These are phyloP conservation scores for Caretta caretta DNA, from an alignment of 2,113 vertebrate genomes.

Conservation along the genomic window DNA sequence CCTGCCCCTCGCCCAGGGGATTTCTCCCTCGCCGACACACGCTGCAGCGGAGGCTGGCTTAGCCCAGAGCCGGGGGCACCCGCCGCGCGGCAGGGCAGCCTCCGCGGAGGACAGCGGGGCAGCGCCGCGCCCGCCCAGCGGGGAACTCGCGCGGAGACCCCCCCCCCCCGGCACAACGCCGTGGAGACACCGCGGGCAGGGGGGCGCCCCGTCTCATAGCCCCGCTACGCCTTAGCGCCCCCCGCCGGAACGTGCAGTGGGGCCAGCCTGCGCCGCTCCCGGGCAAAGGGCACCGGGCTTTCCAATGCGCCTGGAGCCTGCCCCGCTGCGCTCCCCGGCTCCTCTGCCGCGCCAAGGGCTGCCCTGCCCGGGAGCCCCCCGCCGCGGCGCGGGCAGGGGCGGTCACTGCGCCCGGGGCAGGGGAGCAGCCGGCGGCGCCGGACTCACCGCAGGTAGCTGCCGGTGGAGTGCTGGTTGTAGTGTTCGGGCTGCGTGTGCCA, in stretches of 20 bases:
- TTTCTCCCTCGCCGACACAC: no score
- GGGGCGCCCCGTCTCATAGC: background rate
- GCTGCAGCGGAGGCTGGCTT: fast-evolving
- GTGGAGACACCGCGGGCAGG: background rate
- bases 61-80: no score
- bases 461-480: slow-evolving; percentile 87
- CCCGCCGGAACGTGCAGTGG: background rate
- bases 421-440: background rate
- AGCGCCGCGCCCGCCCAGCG: background rate
- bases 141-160: background rate
- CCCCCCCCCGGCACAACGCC: background rate
- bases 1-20: no score
- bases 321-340: background rate
- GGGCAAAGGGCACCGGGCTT: background rate
- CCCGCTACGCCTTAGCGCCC: background rate
- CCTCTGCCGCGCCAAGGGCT: background rate
- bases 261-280: background rate
- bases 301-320: background rate
- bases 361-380: background rate
- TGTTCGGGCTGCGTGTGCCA: slow-evolving; percentile 93
- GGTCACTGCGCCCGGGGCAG: background rate
- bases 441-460: slow-evolving; percentile 91
- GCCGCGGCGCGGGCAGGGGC: background rate
- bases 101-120: no score
- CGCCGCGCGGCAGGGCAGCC: no score